Conservation (phyloP, 2,888 invertebrate genomes). For the Parnassius mnemosyne region DNA sequence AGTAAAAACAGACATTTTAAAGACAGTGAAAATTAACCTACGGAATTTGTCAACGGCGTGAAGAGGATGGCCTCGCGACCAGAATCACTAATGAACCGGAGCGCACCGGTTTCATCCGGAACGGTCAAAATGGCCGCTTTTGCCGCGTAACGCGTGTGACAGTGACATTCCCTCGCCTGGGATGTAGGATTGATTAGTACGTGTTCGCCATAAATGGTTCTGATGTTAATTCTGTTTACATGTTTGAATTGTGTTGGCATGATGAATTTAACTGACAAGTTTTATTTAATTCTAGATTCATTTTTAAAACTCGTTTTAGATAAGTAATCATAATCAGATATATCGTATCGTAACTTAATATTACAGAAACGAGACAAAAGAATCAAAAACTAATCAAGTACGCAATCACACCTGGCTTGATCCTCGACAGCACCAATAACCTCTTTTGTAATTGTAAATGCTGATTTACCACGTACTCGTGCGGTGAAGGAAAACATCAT, state of each 20-base stretch:
- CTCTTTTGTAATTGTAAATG: too few species aligned
- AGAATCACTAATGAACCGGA: slow-evolving; percentile 34
- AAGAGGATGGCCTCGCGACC: slow-evolving; percentile 27
- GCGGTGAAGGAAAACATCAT: too few species aligned
- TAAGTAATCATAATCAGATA: too few species aligned
- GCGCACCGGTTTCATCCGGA: slow-evolving; percentile 21
- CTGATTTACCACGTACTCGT: too few species aligned
- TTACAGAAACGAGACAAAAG: too few species aligned
- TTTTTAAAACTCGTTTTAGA: too few species aligned
- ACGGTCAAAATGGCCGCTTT: slow-evolving; percentile 29
- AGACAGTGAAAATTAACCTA: slow-evolving; percentile 22
- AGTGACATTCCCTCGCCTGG: slow-evolving; percentile 5
- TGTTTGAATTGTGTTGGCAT: background rate
- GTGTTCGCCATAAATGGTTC: slow-evolving; percentile 5
- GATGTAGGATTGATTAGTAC: slow-evolving; percentile 19
- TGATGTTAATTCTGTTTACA: too few species aligned
- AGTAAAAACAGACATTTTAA: slow-evolving; percentile 12
- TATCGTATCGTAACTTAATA: too few species aligned
- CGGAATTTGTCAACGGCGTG: slow-evolving; percentile 34
- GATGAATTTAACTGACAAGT: background rate
- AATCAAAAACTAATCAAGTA: too few species aligned
- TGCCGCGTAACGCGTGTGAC: slow-evolving; percentile 3
- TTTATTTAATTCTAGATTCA: too few species aligned
- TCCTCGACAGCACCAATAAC: too few species aligned
- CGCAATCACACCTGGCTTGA: too few species aligned